These are phyloP conservation scores for Ophonus ardosiacus DNA, from an alignment of 2,888 invertebrate genomes.

Conservation along the genomic window DNA sequence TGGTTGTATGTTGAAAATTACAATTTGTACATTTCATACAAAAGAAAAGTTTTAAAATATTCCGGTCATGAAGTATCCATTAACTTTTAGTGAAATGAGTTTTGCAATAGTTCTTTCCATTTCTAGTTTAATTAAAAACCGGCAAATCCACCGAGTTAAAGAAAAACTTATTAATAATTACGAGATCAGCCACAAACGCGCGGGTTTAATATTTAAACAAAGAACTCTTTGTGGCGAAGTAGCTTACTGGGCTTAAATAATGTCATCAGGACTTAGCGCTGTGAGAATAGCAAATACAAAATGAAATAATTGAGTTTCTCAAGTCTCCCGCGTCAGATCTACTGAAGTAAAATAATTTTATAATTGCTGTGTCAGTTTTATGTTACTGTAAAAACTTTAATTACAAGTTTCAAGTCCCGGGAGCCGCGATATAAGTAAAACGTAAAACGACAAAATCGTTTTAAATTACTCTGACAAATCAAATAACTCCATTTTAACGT, in stretches of 20 bases:
- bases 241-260: constrained; percentile 48
- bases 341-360: constrained; percentile 53
- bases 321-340: constrained; percentile 27
- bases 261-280: constrained; percentile 40
- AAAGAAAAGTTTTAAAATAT: constrained; percentile 10
- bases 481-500: constrained; percentile 34
- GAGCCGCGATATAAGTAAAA: constrained; percentile 28
- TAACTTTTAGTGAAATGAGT: neutral
- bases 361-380: constrained; percentile 56
- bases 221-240: constrained; percentile 17
- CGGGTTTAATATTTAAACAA: constrained; percentile 43
- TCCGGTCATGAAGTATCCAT: neutral
- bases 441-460: constrained; percentile 31
- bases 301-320: constrained; percentile 55
- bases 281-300: constrained; percentile 49
- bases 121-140: constrained; percentile 29
- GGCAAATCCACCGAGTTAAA: neutral
- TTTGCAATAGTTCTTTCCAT: constrained; percentile 2
- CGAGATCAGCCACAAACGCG: constrained; percentile 30
- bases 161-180: constrained; percentile 37
- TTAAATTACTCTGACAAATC: constrained; percentile 38
- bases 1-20: neutral
- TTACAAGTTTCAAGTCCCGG: constrained; percentile 35
- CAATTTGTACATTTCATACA: neutral
- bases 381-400: constrained; percentile 54